Evolutionary conservation across 2,797 vertebrate genomes (phyloP).

Genomic region (Manis crassicaudata): DNA sequence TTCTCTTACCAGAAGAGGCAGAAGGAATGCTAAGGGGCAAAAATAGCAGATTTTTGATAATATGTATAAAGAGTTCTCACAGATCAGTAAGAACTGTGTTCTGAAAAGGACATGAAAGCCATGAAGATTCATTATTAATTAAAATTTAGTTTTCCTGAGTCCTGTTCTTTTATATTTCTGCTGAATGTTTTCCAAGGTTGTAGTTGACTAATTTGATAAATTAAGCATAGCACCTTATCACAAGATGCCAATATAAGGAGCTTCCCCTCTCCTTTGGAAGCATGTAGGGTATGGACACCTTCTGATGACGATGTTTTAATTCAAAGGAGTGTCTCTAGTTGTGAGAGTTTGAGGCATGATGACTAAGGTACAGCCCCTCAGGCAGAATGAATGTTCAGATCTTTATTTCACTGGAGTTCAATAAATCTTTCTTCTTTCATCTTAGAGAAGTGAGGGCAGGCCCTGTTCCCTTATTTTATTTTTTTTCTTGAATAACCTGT

Average conservation of each 20-base stretch:
- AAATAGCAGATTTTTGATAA: not conserved
- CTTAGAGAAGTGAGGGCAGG: constrained; percentile 36
- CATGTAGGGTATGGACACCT: not conserved
- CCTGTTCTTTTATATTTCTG: not conserved
- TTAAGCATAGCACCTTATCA: constrained; percentile 54
- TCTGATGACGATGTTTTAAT: constrained; percentile 50
- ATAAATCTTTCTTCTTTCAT: constrained; percentile 63
- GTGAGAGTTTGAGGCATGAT: constrained; percentile 29
- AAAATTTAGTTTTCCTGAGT: not conserved
- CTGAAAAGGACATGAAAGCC: not conserved
- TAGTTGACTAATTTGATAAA: constrained; percentile 59
- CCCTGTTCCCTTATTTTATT: not conserved
- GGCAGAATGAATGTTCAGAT: constrained; percentile 46
- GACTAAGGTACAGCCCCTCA: constrained; percentile 30
- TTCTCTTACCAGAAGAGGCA: not conserved
- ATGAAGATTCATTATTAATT: not conserved
- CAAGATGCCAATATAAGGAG: constrained; percentile 44
- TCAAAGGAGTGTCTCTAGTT: constrained; percentile 36
- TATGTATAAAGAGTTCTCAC: constrained; percentile 23
- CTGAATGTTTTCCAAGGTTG: not conserved
- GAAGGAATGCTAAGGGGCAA: not conserved
- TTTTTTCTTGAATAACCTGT: constrained; percentile 44
- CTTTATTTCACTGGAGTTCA: constrained; percentile 51
- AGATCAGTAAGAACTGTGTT: not conserved
- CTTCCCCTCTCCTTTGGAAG: not conserved